Conservation (phyloP, 2,113 vertebrate species). For the Sprattus sprattus region DNA sequence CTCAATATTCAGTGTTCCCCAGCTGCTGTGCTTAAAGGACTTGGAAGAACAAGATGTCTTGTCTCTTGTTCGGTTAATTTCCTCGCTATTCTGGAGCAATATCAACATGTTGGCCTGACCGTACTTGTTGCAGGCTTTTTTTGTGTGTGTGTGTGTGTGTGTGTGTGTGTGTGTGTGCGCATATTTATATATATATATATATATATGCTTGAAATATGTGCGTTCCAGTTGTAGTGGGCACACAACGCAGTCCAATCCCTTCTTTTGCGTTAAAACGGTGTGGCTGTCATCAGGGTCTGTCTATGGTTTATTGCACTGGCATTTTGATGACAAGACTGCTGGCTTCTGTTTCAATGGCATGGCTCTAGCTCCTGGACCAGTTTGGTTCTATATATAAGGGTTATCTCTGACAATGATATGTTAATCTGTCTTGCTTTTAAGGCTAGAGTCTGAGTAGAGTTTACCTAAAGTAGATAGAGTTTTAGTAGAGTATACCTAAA, state of each 20-base stretch:
- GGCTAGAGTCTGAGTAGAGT: neutral
- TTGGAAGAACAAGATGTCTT: slow-evolving; percentile 14
- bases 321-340: neutral
- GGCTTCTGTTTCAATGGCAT: neutral
- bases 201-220: slow-evolving; percentile 50
- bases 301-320: neutral
- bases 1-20: neutral
- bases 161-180: neutral
- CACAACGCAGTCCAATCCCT: neutral
- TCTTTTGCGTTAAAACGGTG: neutral
- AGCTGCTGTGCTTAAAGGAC: neutral
- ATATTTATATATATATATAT: neutral
- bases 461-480: too few species aligned
- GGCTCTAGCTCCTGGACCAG: neutral
- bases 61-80: neutral
- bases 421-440: neutral
- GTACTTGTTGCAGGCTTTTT: slow-evolving; percentile 13
- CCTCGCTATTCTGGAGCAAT: slow-evolving; percentile 15
- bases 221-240: slow-evolving; percentile 53
- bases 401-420: neutral
- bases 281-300: neutral
- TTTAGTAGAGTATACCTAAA: neutral
- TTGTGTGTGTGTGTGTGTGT: slow-evolving; percentile 17
- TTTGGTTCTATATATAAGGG: neutral
- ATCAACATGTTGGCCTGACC: neutral